Conservation (phyloP, 2,113 vertebrate genomes). For the Alethe diademata region DNA sequence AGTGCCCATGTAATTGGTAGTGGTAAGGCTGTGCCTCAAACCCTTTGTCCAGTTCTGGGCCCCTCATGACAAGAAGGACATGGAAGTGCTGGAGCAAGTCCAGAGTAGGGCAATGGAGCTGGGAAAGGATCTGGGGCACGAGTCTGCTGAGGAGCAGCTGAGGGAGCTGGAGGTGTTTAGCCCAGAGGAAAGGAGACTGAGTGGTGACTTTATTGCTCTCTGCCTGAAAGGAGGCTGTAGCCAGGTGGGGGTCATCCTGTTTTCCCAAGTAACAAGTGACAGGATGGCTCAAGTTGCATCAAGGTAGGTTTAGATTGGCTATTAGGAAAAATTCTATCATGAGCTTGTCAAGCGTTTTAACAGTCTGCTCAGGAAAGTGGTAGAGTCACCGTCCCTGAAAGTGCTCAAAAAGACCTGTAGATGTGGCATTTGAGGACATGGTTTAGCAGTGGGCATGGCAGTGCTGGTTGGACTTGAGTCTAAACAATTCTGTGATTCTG, state of each 20-base stretch:
- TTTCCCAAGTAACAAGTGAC: not conserved
- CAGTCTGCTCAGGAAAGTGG: not conserved
- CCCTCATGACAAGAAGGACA: not conserved
- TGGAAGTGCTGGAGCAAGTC: not conserved
- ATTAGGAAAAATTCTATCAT: not conserved
- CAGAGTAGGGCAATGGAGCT: not conserved
- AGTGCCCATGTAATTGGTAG: too few species aligned
- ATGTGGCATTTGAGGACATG: not conserved
- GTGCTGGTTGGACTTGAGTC: not conserved
- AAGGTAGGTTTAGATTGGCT: not conserved
- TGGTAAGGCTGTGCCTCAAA: fast-evolving
- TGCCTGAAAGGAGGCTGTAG: not conserved
- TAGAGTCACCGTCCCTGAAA: not conserved
- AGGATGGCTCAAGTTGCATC: not conserved
- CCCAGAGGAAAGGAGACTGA: not conserved
- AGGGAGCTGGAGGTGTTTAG: not conserved
- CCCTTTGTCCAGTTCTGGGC: not conserved
- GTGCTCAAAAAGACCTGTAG: not conserved
- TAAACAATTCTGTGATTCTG: not conserved
- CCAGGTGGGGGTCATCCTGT: not conserved
- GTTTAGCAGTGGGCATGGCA: not conserved
- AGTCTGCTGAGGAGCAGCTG: not conserved
- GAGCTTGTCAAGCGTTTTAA: not conserved
- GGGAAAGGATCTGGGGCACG: not conserved
- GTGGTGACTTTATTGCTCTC: fast-evolving